Conservation (phyloP, 1,140 invertebrate genomes). For the Bombus haemorrhoidalis region DNA sequence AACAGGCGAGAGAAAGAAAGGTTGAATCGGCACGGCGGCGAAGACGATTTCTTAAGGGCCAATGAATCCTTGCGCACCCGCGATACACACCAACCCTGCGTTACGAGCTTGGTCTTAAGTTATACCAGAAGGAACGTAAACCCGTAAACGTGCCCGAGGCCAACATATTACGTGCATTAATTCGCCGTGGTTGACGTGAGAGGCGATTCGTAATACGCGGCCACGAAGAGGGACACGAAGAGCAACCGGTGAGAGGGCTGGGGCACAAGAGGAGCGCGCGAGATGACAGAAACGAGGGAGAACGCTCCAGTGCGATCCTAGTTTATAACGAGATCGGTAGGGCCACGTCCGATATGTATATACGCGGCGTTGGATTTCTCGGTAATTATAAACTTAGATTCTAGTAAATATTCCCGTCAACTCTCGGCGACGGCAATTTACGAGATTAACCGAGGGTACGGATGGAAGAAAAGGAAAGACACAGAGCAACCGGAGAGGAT, state of each 20-base stretch:
- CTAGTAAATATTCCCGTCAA: conserved; percentile 74
- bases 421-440: conserved; percentile 73
- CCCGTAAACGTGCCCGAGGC: conserved; percentile 76
- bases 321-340: conserved; percentile 77
- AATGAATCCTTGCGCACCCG: conserved; percentile 58
- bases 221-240: conserved; percentile 53
- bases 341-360: conserved; percentile 65
- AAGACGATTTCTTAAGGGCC: conserved; percentile 61
- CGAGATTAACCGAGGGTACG: conserved; percentile 67
- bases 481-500: not conserved
- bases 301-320: conserved; percentile 61
- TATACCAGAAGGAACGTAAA: conserved; percentile 74
- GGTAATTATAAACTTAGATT: conserved; percentile 81
- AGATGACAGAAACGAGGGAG: conserved; percentile 60
- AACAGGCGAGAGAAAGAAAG: no score
- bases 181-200: conserved; percentile 74
- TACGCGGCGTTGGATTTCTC: conserved; percentile 68
- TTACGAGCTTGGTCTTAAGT: conserved; percentile 69
- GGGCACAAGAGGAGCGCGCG: conserved; percentile 49
- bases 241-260: conserved; percentile 49
- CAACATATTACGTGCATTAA: conserved; percentile 81
- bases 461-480: conserved; percentile 25
- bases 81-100: conserved; percentile 50
- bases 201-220: conserved; percentile 76
- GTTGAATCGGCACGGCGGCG: not conserved